Evolutionary conservation across 2,888 invertebrate species (phyloP), one percentile per base, ranked within the genome.

Genomic region (Cryptophagus acutangulus): DNA sequence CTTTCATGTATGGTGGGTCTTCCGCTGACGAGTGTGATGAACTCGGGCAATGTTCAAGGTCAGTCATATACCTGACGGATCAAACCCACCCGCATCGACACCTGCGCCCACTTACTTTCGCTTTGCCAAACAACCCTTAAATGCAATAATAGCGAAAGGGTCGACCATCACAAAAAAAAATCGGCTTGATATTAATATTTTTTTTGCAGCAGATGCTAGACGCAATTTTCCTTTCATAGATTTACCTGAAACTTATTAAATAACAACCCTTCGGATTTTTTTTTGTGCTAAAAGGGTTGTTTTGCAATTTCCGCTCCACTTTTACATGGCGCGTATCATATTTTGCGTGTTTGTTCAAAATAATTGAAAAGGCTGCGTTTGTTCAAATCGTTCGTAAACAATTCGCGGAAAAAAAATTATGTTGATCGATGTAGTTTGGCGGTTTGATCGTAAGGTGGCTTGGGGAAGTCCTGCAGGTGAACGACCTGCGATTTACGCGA

Each of bases 61-160:
- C 54, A 45, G 33, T 39, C 44, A 26, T 8, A 12, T 13, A 31
- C 31, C 15, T 55, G 56, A 52, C 55, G 51, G 39, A 35, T 33
- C 15, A 29, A 34, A 40, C 31, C 42, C 52, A 48, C 49, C 44
- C 46, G 44, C 50, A 43, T 46, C 48, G 48, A 51, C 62, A 61
- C 60, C 61, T 59, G 60, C 59, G 54, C 44, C 26, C 48, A 41
- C 45, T 45, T 48, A 51, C 51, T 46, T 48, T 51, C 51, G 25
- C 13, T 31, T 12, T 43, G 25, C 9, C 17, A 33, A 36, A 41
- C 42, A 51, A 54, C 26, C 26, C 26, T 26, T 26, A n/a, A 4
- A n/a, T n/a, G n/a, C n/a, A 52, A 45, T 33, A 44, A 36, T 45
- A 43, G 48, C 48, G 45, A 52, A 46, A 46, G 52, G 49, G 38